phyloP scores from a whole-genome alignment of 2,888 invertebrate species.

The Diogma glabrata region DNA sequence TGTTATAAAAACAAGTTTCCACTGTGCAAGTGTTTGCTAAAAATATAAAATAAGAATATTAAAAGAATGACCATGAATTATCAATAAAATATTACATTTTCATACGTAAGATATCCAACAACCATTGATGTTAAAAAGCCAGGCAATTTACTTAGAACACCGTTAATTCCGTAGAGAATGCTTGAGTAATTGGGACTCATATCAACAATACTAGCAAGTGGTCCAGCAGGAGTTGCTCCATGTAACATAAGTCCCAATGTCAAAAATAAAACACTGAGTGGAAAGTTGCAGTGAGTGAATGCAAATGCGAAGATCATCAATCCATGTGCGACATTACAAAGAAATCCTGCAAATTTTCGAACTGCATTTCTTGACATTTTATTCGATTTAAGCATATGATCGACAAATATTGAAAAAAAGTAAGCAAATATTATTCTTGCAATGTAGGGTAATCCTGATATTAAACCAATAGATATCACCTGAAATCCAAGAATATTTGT shows the following conservation, averaged over 20 bases:
- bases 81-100: slow-evolving; percentile 42
- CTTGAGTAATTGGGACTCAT: slow-evolving; percentile 50
- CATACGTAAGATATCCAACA: slow-evolving; percentile 48
- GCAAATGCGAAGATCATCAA: slow-evolving; percentile 34
- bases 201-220: slow-evolving; percentile 53
- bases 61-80: neutral
- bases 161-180: slow-evolving; percentile 47
- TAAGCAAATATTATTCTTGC: slow-evolving; percentile 47
- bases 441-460: slow-evolving; percentile 51
- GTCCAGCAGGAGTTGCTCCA: slow-evolving; percentile 55
- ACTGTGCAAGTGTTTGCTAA: slow-evolving; percentile 48
- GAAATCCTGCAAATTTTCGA: slow-evolving; percentile 47
- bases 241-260: slow-evolving; percentile 50
- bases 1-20: slow-evolving; percentile 49
- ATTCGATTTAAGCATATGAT: slow-evolving; percentile 44
- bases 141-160: slow-evolving; percentile 43
- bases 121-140: slow-evolving; percentile 51
- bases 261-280: slow-evolving; percentile 46
- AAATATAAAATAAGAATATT: slow-evolving; percentile 19
- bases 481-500: slow-evolving; percentile 56
- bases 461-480: slow-evolving; percentile 48
- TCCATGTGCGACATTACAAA: slow-evolving; percentile 35
- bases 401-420: slow-evolving; percentile 43
- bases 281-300: slow-evolving; percentile 49
- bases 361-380: slow-evolving; percentile 49